These are phyloP conservation scores for Cosmia trapezina DNA, from an alignment of 2,888 invertebrate genomes.

Conservation along the genomic window DNA sequence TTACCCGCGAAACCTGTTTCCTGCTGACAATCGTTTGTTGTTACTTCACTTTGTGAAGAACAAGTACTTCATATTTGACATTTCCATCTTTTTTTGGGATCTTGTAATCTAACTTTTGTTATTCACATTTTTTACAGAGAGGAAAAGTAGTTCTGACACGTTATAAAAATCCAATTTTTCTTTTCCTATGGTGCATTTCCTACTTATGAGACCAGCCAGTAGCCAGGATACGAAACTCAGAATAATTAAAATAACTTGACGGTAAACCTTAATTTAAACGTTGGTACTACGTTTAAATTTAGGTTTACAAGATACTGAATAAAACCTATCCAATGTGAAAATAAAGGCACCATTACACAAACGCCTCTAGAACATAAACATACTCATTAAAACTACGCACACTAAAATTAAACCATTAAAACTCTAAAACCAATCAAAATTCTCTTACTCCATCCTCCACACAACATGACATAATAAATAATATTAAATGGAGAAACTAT, in stretches of 20 bases:
- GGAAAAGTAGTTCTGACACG: neutral
- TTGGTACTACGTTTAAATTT: no score
- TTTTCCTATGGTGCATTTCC: no score
- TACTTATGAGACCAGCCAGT: no score
- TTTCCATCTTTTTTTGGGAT: neutral
- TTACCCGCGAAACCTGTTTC: constrained; percentile 14
- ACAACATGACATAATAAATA: constrained; percentile 10
- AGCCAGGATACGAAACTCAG: no score
- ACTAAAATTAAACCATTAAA: constrained; percentile 21
- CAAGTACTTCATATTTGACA: neutral
- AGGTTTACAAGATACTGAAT: no score
- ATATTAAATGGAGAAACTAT: constrained; percentile 42
- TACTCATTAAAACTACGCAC: neutral
- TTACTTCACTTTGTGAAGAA: constrained; percentile 19
- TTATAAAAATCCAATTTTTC: no score
- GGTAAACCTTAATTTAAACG: no score
- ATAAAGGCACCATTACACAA: neutral
- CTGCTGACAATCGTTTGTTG: constrained; percentile 14
- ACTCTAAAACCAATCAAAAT: constrained; percentile 17
- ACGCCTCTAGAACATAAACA: neutral
- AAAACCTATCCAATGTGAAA: neutral
- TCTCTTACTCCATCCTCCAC: neutral
- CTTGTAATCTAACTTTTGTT: constrained; percentile 36
- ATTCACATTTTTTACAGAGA: neutral
- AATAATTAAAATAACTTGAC: no score